phyloP scores from a whole-genome alignment of 2,113 vertebrate species.

The Bettongia penicillata region DNA sequence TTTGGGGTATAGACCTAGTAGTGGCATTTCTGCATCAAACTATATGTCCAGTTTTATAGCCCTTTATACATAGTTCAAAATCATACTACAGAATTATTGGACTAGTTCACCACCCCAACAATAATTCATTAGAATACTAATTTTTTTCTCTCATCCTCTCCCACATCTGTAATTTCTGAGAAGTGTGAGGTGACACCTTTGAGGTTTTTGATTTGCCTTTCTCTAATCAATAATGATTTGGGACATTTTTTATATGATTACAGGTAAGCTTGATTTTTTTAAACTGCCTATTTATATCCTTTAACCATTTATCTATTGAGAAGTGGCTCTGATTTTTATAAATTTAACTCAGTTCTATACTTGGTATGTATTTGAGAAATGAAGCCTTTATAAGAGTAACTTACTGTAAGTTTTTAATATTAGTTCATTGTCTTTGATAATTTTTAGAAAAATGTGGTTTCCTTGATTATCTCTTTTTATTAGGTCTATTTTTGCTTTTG shows the following conservation, averaged over 20 bases:
- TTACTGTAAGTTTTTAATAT: background rate
- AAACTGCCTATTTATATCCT: background rate
- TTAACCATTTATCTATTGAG: background rate
- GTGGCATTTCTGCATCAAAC: too few species aligned
- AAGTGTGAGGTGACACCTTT: background rate
- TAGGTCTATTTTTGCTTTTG: too few species aligned
- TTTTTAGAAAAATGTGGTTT: too few species aligned
- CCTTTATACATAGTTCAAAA: too few species aligned
- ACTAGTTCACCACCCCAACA: too few species aligned
- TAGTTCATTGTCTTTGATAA: too few species aligned
- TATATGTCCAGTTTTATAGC: too few species aligned
- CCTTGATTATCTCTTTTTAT: too few species aligned
- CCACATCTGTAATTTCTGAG: background rate
- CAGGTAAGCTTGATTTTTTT: background rate
- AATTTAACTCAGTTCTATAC: background rate
- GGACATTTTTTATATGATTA: background rate
- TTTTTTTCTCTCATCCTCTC: background rate
- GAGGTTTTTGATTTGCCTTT: background rate
- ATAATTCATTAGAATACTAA: too few species aligned
- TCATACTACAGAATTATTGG: too few species aligned
- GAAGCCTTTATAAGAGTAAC: background rate
- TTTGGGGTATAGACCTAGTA: too few species aligned
- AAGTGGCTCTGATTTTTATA: background rate
- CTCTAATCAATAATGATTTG: background rate
- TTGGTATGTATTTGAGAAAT: background rate